Base-by-base conservation (phyloP, 1,140 invertebrate species). In the Panagrolaimus sp. region DNA sequence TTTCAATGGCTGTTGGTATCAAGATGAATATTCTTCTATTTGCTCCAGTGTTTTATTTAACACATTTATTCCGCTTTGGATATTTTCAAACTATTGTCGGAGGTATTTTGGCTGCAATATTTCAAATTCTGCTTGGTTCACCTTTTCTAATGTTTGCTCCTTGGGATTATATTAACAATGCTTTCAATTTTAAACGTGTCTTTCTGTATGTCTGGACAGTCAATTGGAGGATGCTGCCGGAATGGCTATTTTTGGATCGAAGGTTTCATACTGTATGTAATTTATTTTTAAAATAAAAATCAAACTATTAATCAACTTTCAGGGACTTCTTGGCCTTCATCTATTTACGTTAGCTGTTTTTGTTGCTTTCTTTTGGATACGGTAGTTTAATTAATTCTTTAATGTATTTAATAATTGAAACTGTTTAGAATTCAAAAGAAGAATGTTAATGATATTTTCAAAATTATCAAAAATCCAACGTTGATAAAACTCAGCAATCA, bases 11-110 rank as follows among this genome's bases (percentile, higher is more conserved):
- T 21, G 94, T 98, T 1, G 95, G 93, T 0, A 87, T 99, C 0
- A 99, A 99, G 87, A 99, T 99, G 96, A 98, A 98, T 83, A 90
- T 98, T 15, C 84, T 98, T 14, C 84, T 98, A 7, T 98, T 91
- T 88, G 89, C 94, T 0, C 96, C 96, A 6, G 94, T 90, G 21
- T 84, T 98, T 17, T 86, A 98, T 10, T 26, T 58, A 28, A 26
- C 28, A 21, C 12, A n/a, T 21, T 58, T 21, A 28, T 28, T 58
- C 52, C 21, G 52, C 17, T 58, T 58, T 28, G 52, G 52, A 21
- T 26, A 21, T 12, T 21, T 58, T 6, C 21, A n/a, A 21, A 58
- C 52, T 12, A 26, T 58, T 14, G 21, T 21, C 52, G 52, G 14
- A 1, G 12, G 52, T 26, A 1, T 58, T 3, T 21, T 28, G 1